Percentiles rank a stretch among this genome's conserved stretches.
Evolutionary conservation across 2,888 invertebrate genomes (phyloP).

Genomic region (Neoascia interrupta): DNA sequence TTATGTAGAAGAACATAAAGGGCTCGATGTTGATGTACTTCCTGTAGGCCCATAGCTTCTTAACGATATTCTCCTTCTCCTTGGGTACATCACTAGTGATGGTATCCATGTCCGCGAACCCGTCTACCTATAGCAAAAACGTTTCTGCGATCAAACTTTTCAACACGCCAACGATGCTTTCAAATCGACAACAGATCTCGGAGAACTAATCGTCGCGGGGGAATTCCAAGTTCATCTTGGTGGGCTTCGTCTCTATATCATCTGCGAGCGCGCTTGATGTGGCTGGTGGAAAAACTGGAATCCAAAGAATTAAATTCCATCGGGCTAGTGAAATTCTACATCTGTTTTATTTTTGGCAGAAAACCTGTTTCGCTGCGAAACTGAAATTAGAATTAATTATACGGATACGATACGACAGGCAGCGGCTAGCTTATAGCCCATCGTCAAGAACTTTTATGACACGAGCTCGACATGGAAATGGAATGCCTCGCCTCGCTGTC

Average conservation of each 20-base stretch:
- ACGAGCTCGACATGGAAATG: constrained; percentile 3
- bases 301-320: constrained; percentile 50
- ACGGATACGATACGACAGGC: constrained; percentile 10
- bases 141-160: neutral
- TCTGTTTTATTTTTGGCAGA: constrained; percentile 55
- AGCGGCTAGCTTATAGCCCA: neutral
- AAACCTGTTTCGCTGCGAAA: constrained; percentile 56
- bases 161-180: constrained; percentile 29
- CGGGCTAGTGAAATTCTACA: constrained; percentile 22
- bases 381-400: constrained; percentile 56
- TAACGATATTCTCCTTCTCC: constrained; percentile 73
- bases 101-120: neutral
- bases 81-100: constrained; percentile 41
- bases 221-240: constrained; percentile 28
- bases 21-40: constrained; percentile 78
- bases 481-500: neutral
- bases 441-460: constrained; percentile 23
- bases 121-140: neutral
- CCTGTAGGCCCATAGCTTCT: constrained; percentile 77
- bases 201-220: constrained; percentile 48
- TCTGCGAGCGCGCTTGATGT: constrained; percentile 18
- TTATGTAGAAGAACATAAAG: constrained; percentile 77
- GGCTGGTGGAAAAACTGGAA: constrained; percentile 55
- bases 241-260: constrained; percentile 15
- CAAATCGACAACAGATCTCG: constrained; percentile 57